phyloP scores from a whole-genome alignment of 2,888 invertebrate genomes.

The Teleogryllus oceanicus region DNA sequence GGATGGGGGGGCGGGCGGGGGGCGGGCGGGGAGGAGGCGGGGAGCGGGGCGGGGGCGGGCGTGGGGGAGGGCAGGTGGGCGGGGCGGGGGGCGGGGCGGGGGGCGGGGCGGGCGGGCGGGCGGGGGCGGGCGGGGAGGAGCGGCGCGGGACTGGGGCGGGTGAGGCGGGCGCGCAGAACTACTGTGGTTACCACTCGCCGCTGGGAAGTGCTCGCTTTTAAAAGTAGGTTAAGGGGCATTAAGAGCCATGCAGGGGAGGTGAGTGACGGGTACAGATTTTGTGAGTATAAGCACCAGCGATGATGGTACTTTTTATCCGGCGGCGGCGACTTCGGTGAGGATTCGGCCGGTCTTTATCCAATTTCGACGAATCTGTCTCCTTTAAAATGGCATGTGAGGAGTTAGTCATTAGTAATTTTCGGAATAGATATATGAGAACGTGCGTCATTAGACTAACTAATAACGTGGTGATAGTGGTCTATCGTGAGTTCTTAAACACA shows the following conservation, averaged over 20 bases:
- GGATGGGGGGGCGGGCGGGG: no score
- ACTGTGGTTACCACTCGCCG: no score
- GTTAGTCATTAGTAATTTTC: neutral
- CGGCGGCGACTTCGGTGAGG: neutral
- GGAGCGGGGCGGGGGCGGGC: no score
- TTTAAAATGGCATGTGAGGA: neutral
- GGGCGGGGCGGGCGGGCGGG: no score
- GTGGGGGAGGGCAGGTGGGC: no score
- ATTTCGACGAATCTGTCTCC: neutral
- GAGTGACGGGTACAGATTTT: conserved; percentile 18
- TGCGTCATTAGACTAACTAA: neutral
- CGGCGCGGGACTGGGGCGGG: no score
- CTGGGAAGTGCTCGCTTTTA: neutral
- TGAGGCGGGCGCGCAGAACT: no score
- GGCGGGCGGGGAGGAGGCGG: no score
- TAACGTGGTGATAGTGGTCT: neutral
- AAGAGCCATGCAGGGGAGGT: neutral
- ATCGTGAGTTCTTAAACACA: neutral
- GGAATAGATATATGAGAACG: neutral
- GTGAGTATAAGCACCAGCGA: neutral
- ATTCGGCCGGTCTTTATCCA: neutral
- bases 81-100: rapidly evolving
- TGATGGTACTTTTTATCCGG: neutral
- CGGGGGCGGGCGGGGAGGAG: no score
- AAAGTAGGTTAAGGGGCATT: conserved; percentile 2